Evolutionary conservation across 1,140 invertebrate species (phyloP), one percentile per base, ranked within the genome.

Genomic region (Tigriopus japonicus): DNA sequence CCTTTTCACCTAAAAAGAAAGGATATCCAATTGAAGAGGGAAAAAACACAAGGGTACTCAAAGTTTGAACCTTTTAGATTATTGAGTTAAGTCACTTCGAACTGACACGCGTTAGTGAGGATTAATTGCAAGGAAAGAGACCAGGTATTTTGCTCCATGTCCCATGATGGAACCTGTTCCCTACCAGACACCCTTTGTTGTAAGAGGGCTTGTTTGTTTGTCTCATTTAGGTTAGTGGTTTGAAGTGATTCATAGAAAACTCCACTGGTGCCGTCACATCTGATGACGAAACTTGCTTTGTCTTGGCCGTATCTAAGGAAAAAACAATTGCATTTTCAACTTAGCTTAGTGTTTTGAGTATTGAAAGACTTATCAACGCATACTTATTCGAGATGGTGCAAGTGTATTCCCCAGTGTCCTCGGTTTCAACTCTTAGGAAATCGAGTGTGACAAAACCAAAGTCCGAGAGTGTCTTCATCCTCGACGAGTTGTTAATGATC

Each of bases 371-470:
- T n/a, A 35, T 21, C 49, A 42, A 6, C 43, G 51, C 70, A 65
- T 65, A 75, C 70, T 87, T 87, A 70, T 92, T 92, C 67, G 78
- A 84, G 6, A 87, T 87, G 68, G 82, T 82, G 72, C 89, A 93
- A 12, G 90, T 80, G 65, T 92, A 92, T 73, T 93, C 86, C 40
- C 93, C 93, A 62, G 83, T 83, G 70, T 98, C 93, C 63, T 94
- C 88, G 61, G 84, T 82, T 76, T 92, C 88, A 15, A 91, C 84
- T 63, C 90, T 92, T 42, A 89, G 84, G 66, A 98, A 92, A 67
- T 97, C 92, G 73, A 97, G 79, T 1, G 93, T 82, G 12, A 96
- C 91, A 72, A 88, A 95, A 52, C 92, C 92, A 74, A 96, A 96
- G 71, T 96, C 92, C 62, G 88, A 91, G 0, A 93, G 83, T 63